Percentiles rank a stretch among this genome's conserved stretches.
Evolutionary conservation across 2,113 vertebrate genomes (phyloP).

Genomic region (Monarcha castaneiventris): DNA sequence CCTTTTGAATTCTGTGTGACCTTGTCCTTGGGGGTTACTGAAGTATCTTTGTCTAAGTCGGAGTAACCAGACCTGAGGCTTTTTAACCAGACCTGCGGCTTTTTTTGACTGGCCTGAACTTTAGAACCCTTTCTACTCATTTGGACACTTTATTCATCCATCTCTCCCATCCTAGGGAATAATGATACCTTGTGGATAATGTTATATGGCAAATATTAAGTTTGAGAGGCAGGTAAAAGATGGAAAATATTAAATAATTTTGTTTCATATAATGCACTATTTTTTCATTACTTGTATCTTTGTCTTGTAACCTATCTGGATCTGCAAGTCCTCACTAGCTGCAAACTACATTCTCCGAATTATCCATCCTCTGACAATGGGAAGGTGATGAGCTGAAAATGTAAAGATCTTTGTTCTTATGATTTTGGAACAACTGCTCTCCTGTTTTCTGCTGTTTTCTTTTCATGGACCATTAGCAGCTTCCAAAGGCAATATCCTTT

Average conservation of each 20-base stretch:
- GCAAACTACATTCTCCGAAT: background rate
- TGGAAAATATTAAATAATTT: background rate
- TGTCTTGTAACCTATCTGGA: background rate
- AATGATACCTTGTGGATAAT: background rate
- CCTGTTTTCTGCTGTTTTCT: slow-evolving; percentile 74
- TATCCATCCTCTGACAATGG: background rate
- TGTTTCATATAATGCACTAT: background rate
- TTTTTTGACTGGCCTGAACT: background rate
- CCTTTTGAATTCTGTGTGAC: background rate
- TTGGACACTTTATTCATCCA: background rate
- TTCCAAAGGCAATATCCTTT: slow-evolving; percentile 84
- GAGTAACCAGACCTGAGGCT: background rate
- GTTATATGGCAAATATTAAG: background rate
- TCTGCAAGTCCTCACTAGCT: background rate
- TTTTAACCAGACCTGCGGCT: background rate
- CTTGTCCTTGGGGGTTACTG: background rate
- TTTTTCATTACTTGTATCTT: background rate
- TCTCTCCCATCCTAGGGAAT: background rate
- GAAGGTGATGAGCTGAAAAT: slow-evolving; percentile 28
- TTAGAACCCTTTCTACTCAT: background rate
- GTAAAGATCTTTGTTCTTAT: slow-evolving; percentile 66
- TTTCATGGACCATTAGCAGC: slow-evolving; percentile 79
- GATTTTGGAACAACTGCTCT: slow-evolving; percentile 72
- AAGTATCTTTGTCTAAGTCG: background rate
- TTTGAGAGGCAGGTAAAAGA: slow-evolving; percentile 24